Percentiles rank a stretch among this genome's conserved stretches.
Evolutionary conservation across 92 coral and sea anemone species (phyloP).

Genomic region (Bergia puertoricense): DNA sequence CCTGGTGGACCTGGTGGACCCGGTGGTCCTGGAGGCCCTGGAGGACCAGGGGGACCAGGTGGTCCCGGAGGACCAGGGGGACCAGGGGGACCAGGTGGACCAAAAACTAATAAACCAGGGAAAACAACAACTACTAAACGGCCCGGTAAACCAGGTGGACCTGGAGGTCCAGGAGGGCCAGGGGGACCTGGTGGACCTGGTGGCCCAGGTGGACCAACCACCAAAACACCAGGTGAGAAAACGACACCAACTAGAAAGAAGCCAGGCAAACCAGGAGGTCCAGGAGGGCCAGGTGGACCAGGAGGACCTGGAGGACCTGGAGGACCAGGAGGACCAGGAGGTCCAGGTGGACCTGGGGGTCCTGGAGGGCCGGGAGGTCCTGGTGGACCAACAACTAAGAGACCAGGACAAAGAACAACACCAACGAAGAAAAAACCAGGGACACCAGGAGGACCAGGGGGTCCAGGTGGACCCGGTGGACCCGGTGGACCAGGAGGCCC

Average conservation of each 20-base stretch:
- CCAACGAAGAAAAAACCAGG: slow-evolving; percentile 36
- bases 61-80: slow-evolving; percentile 94
- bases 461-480: slow-evolving; percentile 80
- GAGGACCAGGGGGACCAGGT: slow-evolving; percentile 81
- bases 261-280: slow-evolving; percentile 49
- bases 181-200: slow-evolving; percentile 76
- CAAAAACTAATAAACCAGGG: slow-evolving; percentile 44
- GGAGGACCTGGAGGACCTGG: slow-evolving; percentile 60
- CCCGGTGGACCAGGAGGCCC: slow-evolving; percentile 85
- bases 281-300: slow-evolving; percentile 62
- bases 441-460: slow-evolving; percentile 58
- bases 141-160: slow-evolving; percentile 77
- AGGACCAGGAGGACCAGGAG: slow-evolving; percentile 81
- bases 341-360: slow-evolving; percentile 80
- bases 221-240: slow-evolving; percentile 58
- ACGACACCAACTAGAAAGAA: slow-evolving; percentile 63
- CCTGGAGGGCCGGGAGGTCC: slow-evolving; percentile 70
- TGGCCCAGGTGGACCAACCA: slow-evolving; percentile 81
- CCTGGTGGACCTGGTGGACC: slow-evolving; percentile 77
- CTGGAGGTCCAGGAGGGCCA: slow-evolving; percentile 84
- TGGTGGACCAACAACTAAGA: slow-evolving; percentile 65
- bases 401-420: slow-evolving; percentile 41
- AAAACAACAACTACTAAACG: slow-evolving; percentile 42
- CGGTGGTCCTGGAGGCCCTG: slow-evolving; percentile 86
- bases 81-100: slow-evolving; percentile 87